These are phyloP conservation scores for Marmota monax DNA, from an alignment of 2,113 vertebrate genomes.

Conservation along the genomic window DNA sequence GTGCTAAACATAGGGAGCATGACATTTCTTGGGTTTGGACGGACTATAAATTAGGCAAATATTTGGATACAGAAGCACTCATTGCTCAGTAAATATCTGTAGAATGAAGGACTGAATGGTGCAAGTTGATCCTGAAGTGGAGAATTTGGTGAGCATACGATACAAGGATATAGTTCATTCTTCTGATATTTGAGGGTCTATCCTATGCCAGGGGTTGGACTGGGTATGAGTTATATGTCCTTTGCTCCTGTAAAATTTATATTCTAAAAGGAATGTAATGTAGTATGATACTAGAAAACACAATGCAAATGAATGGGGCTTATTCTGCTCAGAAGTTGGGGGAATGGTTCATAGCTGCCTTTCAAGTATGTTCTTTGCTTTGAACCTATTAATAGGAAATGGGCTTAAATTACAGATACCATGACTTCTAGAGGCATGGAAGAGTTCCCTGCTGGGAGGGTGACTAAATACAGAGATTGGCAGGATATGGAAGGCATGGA, in stretches of 20 bases:
- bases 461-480: neutral
- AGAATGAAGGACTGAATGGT: neutral
- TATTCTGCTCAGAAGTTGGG: neutral
- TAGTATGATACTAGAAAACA: neutral
- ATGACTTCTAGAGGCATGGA: neutral
- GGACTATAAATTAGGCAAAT: slow-evolving; percentile 19
- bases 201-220: neutral
- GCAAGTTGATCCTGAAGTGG: neutral
- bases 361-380: neutral
- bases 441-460: neutral
- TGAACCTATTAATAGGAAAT: slow-evolving; percentile 19
- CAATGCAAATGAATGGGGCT: neutral
- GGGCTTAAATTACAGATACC: neutral
- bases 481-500: neutral
- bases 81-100: neutral
- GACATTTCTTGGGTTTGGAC: slow-evolving; percentile 9
- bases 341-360: neutral
- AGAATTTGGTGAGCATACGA: neutral
- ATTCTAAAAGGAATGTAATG: neutral
- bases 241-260: neutral
- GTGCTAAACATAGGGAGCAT: neutral
- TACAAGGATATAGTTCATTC: neutral
- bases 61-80: neutral
- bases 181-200: neutral
- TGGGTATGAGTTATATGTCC: neutral